Evolutionary conservation across 2,888 invertebrate species (phyloP).

Genomic region (Melanostoma scalare): DNA sequence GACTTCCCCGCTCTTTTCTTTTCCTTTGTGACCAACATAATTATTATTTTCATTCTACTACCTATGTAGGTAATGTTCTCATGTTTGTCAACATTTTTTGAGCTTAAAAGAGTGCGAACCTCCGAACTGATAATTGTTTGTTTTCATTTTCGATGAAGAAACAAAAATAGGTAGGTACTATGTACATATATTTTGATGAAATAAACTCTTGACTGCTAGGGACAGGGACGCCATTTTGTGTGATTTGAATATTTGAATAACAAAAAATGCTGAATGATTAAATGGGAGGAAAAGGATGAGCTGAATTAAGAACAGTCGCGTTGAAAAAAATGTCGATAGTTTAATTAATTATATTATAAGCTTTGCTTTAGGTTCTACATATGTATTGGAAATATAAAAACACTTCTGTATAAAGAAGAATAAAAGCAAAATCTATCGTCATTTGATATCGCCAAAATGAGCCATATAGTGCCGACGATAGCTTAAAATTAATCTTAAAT

Average conservation of each 20-base stretch:
- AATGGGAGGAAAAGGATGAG: slow-evolving; percentile 6
- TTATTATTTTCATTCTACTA: no score
- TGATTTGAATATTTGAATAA: slow-evolving; percentile 14
- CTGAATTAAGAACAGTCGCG: background rate
- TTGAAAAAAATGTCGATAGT: background rate
- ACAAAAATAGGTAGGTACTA: no score
- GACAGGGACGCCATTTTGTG: slow-evolving; percentile 22
- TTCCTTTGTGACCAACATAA: background rate
- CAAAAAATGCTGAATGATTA: background rate
- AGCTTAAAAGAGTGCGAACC: no score
- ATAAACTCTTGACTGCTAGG: background rate
- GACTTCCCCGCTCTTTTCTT: slow-evolving; percentile 41
- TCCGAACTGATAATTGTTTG: background rate
- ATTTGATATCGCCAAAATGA: no score
- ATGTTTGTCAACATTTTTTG: slow-evolving; percentile 2
- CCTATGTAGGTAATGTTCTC: background rate
- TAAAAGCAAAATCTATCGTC: no score
- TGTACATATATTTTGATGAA: background rate
- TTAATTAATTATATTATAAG: background rate
- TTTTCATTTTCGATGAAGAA: no score
- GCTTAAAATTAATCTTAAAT: no score
- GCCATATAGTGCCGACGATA: no score
- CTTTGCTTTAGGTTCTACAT: no score
- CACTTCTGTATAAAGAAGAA: no score
- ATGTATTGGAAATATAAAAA: no score